Percentiles rank a stretch among this genome's conserved stretches.
These are phyloP conservation scores for Tenebrio molitor DNA, from an alignment of 1,140 invertebrate genomes.

Conservation along the genomic window DNA sequence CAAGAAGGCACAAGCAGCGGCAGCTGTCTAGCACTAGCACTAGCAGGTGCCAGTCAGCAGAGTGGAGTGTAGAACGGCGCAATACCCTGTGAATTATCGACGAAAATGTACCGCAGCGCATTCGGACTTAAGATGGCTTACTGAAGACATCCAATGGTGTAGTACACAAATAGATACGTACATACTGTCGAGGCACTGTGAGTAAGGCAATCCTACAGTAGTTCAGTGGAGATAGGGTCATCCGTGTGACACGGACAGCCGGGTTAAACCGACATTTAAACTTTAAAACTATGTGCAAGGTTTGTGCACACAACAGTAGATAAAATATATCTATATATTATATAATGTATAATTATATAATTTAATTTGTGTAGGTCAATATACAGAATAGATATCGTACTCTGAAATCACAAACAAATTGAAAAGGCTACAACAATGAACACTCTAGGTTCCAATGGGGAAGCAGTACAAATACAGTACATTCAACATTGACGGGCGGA, in stretches of 20 bases:
- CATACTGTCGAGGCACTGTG: constrained; percentile 68
- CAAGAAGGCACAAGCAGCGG: constrained; percentile 65
- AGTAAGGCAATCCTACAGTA: constrained; percentile 68
- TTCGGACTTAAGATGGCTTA: constrained; percentile 44
- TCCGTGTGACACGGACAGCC: constrained; percentile 59
- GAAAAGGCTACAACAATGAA: constrained; percentile 66
- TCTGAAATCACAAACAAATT: constrained; percentile 65
- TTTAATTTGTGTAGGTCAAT: constrained; percentile 63
- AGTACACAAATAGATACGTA: constrained; percentile 66
- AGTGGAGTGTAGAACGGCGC: constrained; percentile 58
- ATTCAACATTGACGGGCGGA: constrained; percentile 59
- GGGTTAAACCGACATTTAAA: constrained; percentile 57
- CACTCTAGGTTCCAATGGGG: constrained; percentile 65
- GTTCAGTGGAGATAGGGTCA: constrained; percentile 66
- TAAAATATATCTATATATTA: constrained; percentile 66
- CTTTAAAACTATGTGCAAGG: constrained; percentile 66
- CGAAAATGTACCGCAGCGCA: constrained; percentile 52
- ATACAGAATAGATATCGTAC: constrained; percentile 64
- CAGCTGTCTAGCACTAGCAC: constrained; percentile 49
- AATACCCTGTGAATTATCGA: constrained; percentile 64
- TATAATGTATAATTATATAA: constrained; percentile 64
- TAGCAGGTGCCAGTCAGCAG: constrained; percentile 53
- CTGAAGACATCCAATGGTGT: constrained; percentile 58
- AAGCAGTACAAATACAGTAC: constrained; percentile 63
- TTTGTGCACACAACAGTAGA: constrained; percentile 67